Conservation (phyloP, 2,888 invertebrate genomes). For the Oligia latruncula region DNA sequence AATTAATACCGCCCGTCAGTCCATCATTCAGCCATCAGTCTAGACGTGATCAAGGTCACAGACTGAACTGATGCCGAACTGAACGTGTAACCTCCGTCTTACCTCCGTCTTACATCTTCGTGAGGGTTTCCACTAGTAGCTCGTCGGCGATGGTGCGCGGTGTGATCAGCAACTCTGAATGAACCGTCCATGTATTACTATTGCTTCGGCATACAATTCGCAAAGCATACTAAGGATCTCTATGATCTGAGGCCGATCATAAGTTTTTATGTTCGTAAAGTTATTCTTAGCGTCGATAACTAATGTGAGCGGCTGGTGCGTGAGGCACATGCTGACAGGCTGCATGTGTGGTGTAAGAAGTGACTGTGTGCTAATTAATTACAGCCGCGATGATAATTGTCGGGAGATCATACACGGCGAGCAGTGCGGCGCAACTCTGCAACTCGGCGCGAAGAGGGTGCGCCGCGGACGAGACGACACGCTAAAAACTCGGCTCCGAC, state of each 20-base stretch:
- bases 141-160: background rate
- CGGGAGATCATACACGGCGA: conserved; percentile 11
- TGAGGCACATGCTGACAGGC: conserved; percentile 1
- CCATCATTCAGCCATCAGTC: too few relatives aligned
- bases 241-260: conserved; percentile 5
- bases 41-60: too few relatives aligned
- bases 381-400: conserved; percentile 18
- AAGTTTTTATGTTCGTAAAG: background rate
- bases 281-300: conserved; percentile 10
- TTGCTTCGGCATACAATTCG: background rate
- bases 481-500: conserved; percentile 71
- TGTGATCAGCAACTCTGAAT: background rate
- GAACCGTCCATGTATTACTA: background rate
- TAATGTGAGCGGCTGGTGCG: background rate
- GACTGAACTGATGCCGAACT: too few relatives aligned
- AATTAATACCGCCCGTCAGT: too few relatives aligned
- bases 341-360: background rate
- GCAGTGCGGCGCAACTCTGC: background rate
- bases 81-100: too few relatives aligned
- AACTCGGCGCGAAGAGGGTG: background rate
- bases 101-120: background rate
- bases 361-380: conserved; percentile 19
- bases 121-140: background rate
- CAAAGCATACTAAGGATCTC: background rate
- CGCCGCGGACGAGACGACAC: conserved; percentile 34